Evolutionary conservation across 2,888 invertebrate species (phyloP), one percentile per base, ranked within the genome.

Genomic region (Dynastes tityus): DNA sequence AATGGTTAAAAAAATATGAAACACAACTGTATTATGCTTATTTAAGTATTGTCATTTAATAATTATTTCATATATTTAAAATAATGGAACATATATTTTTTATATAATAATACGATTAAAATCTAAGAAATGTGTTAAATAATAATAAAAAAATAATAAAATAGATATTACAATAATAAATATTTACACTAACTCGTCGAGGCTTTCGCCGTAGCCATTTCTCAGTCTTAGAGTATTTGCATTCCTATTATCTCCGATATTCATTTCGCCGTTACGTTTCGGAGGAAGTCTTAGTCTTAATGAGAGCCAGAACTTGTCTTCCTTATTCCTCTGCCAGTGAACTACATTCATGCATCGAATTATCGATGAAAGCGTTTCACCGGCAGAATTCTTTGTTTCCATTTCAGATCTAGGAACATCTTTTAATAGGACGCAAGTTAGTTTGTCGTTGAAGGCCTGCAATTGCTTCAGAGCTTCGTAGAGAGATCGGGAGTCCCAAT

Each of bases 261-360:
- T 76, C 37, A 63, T 74, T 74, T 79, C 68, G 76, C 80, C 80
- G 32, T 73, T 29, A 74, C 87, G 82, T 81, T 85, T 88, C 77
- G 93, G 90, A 4, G 94, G 94, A 89, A 94, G 89, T 73, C 91
- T 91, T 79, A 93, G 90, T 64, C 93, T 91, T 83, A 94, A 89
- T 83, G 90, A 89, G 80, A 92, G 91, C 94, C 94, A 94, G 89
- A 94, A 93, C 51, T 76, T 78, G 32, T 85, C 85, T 67, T 86
- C 85, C 27, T 84, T 83, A 11, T 82, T 80, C 32, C 83, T 80
- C 67, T 83, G 83, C 91, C 92, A 92, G 80, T 90, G 86, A 81
- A 91, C 89, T 82, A 91, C 89, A 79, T 89, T 89, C 83, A 90
- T 87, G 83, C 89, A 89, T 68, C 89, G 89, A 81, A 91, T 84